Evolutionary conservation across 2,113 vertebrate species (phyloP).

Genomic region (Macquaria australasica): DNA sequence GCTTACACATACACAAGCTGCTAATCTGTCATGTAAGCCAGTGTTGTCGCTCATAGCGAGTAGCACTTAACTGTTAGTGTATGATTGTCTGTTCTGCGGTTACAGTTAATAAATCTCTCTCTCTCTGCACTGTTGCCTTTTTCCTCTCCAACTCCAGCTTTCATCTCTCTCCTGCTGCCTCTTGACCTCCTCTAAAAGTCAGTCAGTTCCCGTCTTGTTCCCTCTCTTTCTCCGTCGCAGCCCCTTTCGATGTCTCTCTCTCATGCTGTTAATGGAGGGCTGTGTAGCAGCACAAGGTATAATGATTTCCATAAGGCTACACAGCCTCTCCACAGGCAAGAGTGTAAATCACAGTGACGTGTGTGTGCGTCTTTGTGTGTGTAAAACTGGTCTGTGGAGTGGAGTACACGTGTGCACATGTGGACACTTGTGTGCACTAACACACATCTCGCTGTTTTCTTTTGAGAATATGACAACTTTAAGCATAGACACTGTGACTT

Average conservation of each 20-base stretch:
- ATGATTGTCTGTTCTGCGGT: conserved; percentile 72
- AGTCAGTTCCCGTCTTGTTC: conserved; percentile 47
- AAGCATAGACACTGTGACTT: not conserved
- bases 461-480: conserved; percentile 33
- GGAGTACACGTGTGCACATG: conserved; percentile 19
- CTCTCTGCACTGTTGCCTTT: conserved; percentile 26
- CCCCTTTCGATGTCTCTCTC: conserved; percentile 62
- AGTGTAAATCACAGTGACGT: conserved; percentile 75
- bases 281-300: conserved; percentile 73
- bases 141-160: conserved; percentile 33
- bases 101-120: conserved; percentile 79
- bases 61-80: conserved; percentile 70
- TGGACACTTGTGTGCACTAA: conserved; percentile 12
- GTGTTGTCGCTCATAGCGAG: conserved; percentile 52
- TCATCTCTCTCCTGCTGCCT: conserved; percentile 63
- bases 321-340: conserved; percentile 41
- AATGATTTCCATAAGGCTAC: conserved; percentile 82
- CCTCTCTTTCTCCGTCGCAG: conserved; percentile 55
- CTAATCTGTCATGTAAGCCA: conserved; percentile 70
- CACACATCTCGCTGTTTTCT: conserved; percentile 17
- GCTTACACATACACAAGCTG: conserved; percentile 51
- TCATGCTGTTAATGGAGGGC: conserved; percentile 76
- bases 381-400: not conserved
- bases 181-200: conserved; percentile 66
- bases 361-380: conserved; percentile 23